A percentile compares a stretch with the other conserved stretches of the same genome.
These are phyloP conservation scores for Melanotaenia boesemani DNA, from an alignment of 2,797 vertebrate genomes.

Conservation along the genomic window DNA sequence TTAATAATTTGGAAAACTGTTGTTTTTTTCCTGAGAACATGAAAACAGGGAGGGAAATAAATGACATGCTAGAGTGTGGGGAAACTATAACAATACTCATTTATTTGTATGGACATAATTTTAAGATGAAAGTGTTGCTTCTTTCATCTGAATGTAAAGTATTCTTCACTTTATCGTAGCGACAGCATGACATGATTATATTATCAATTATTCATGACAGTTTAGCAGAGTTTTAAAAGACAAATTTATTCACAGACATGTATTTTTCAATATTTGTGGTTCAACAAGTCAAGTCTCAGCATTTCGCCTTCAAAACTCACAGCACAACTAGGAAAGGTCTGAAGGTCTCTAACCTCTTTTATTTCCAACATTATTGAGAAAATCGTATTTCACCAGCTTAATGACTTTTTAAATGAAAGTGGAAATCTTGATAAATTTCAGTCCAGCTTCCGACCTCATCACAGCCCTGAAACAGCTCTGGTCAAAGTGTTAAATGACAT, in stretches of 20 bases:
- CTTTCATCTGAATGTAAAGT: slow-evolving; percentile 20
- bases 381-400: too few species aligned
- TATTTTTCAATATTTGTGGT: slow-evolving; percentile 2
- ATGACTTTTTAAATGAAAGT: too few species aligned
- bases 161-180: slow-evolving; percentile 26
- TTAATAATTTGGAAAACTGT: too few species aligned
- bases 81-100: not conserved
- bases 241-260: slow-evolving; percentile 3
- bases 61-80: not conserved
- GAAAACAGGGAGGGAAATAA: too few species aligned
- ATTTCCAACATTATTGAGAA: too few species aligned
- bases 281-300: slow-evolving; percentile 5
- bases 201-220: slow-evolving; percentile 33
- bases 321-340: too few species aligned
- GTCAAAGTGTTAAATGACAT: too few species aligned
- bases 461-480: too few species aligned
- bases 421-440: too few species aligned
- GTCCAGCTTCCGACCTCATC: too few species aligned
- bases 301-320: not conserved
- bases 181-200: slow-evolving; percentile 19
- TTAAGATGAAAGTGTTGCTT: slow-evolving; percentile 24
- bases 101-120: slow-evolving; percentile 21
- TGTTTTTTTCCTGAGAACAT: too few species aligned
- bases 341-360: too few species aligned
- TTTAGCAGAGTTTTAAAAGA: slow-evolving; percentile 27